phyloP scores from a whole-genome alignment of 2,888 invertebrate genomes.

The Drosophila niveifrons region DNA sequence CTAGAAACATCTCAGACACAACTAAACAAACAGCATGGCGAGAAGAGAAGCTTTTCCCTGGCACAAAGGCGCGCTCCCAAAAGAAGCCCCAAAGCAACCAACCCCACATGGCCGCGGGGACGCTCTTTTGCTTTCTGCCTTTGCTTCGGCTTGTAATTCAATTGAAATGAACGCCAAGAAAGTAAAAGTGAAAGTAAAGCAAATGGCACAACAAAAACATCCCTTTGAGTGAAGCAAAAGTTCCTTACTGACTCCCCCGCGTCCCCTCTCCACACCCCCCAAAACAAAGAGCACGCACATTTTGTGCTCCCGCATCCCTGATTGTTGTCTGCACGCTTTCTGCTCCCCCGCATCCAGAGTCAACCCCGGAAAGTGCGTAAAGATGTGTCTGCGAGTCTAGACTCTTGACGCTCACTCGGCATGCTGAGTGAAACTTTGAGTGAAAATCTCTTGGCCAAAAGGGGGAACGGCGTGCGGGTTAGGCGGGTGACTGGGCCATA shows the following conservation, averaged over 20 bases:
- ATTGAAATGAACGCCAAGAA: slow-evolving; percentile 66
- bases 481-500: slow-evolving; percentile 38
- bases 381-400: slow-evolving; percentile 21
- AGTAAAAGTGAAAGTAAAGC: slow-evolving; percentile 53
- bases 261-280: slow-evolving; percentile 7
- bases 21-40: slow-evolving; percentile 70
- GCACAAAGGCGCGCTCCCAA: slow-evolving; percentile 24
- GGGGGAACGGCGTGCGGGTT: neutral
- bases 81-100: slow-evolving; percentile 18
- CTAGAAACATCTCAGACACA: slow-evolving; percentile 82
- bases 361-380: slow-evolving; percentile 64
- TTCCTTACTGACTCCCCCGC: slow-evolving; percentile 14
- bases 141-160: slow-evolving; percentile 58
- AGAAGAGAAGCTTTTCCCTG: slow-evolving; percentile 61
- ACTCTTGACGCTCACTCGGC: slow-evolving; percentile 13
- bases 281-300: slow-evolving; percentile 21
- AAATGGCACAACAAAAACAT: slow-evolving; percentile 55
- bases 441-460: slow-evolving; percentile 34
- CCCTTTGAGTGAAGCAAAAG: slow-evolving; percentile 56
- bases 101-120: slow-evolving; percentile 24
- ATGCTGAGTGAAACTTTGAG: slow-evolving; percentile 44
- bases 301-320: slow-evolving; percentile 4
- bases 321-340: slow-evolving; percentile 4
- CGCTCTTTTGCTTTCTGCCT: slow-evolving; percentile 35
- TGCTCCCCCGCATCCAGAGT: slow-evolving; percentile 45